phyloP scores from a whole-genome alignment of 2,797 vertebrate genomes.

The Zenarchopterus dispar region DNA sequence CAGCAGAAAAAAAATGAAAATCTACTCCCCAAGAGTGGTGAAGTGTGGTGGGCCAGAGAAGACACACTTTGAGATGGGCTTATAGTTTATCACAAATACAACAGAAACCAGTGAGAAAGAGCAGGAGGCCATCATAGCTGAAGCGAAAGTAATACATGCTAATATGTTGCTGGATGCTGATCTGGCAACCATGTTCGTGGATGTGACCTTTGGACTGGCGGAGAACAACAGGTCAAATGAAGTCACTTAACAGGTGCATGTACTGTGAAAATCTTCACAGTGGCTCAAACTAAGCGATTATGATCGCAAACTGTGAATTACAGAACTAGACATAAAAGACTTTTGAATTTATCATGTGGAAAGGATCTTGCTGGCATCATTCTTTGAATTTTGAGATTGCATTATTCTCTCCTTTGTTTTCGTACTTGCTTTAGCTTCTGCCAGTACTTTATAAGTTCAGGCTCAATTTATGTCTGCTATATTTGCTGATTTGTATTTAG shows the following conservation, averaged over 20 bases:
- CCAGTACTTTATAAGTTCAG: background rate
- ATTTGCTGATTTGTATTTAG: background rate
- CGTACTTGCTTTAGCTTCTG: background rate
- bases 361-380: background rate
- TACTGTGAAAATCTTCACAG: too few relatives aligned
- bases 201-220: too few relatives aligned
- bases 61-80: background rate
- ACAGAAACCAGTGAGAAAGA: background rate
- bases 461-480: slow-evolving; percentile 3
- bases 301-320: too few relatives aligned
- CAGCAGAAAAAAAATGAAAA: background rate
- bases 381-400: background rate
- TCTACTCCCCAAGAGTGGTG: too few relatives aligned
- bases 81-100: background rate
- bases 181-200: too few relatives aligned
- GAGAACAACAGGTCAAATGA: too few relatives aligned
- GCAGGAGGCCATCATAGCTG: background rate
- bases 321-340: background rate
- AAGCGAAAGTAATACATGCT: background rate
- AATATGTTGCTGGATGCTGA: background rate
- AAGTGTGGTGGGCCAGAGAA: background rate
- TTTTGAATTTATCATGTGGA: background rate
- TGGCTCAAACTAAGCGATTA: too few relatives aligned
- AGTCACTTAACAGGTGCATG: too few relatives aligned
- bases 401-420: background rate